Conservation (phyloP, 2,113 vertebrate genomes). For the Vulpes vulpes region DNA sequence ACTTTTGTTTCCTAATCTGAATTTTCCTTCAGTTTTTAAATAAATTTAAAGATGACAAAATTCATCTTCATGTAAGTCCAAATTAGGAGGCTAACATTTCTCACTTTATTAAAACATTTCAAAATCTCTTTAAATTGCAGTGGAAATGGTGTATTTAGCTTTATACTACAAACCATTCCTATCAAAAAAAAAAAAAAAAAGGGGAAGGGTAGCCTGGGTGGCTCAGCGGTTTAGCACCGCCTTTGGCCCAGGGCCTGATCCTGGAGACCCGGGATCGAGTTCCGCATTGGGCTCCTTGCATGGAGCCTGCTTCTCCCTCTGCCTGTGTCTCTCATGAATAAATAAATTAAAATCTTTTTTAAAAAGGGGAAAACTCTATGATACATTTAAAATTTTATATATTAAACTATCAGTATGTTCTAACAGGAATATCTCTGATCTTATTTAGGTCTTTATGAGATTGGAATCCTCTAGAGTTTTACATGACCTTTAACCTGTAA, state of each 20-base stretch:
- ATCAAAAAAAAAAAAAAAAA: not conserved
- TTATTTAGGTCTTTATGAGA: not conserved
- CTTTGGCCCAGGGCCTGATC: too few relatives aligned
- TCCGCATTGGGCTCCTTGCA: too few relatives aligned
- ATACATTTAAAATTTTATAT: not conserved
- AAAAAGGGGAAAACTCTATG: not conserved
- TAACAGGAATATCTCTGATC: not conserved
- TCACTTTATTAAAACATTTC: not conserved
- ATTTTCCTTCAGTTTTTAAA: not conserved
- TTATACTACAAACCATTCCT: not conserved
- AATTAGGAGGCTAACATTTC: slow-evolving; percentile 1
- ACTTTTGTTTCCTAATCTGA: not conserved
- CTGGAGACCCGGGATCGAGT: too few relatives aligned
- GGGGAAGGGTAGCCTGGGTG: too few relatives aligned
- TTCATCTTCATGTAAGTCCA: not conserved
- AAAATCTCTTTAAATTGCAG: not conserved
- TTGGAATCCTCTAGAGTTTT: not conserved
- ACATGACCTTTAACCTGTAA: not conserved
- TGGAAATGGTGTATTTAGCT: not conserved
- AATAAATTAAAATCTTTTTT: too few relatives aligned
- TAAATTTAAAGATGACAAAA: slow-evolving; percentile 42
- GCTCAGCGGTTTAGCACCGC: too few relatives aligned
- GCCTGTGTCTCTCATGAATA: too few relatives aligned
- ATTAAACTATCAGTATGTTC: not conserved
- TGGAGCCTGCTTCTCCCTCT: too few relatives aligned